Evolutionary conservation across 1,140 invertebrate species (phyloP).

Genomic region (Hycleus cichorii): DNA sequence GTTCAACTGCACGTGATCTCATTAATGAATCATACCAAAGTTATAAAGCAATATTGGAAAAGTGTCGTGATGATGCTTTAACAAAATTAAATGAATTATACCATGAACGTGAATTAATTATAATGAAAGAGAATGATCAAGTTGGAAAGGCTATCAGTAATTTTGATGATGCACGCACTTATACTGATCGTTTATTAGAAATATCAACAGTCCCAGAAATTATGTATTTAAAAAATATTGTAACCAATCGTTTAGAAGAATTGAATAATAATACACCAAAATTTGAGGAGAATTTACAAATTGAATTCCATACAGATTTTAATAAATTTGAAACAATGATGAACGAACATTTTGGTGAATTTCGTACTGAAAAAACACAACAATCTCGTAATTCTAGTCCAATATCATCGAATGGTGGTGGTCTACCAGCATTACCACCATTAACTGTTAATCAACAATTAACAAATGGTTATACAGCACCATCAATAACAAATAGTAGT

Average conservation of each 20-base stretch:
- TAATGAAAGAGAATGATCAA: slow-evolving; percentile 61
- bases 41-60: slow-evolving; percentile 76
- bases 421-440: background rate
- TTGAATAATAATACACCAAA: slow-evolving; percentile 74
- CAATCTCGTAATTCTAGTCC: slow-evolving; percentile 4
- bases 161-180: slow-evolving; percentile 76
- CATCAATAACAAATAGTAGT: slow-evolving; percentile 52
- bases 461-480: slow-evolving; percentile 43
- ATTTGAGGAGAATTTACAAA: slow-evolving; percentile 64
- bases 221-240: slow-evolving; percentile 68
- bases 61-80: slow-evolving; percentile 65
- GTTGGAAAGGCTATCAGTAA: slow-evolving; percentile 51
- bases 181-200: slow-evolving; percentile 68
- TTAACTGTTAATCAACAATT: slow-evolving; percentile 11
- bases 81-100: slow-evolving; percentile 73
- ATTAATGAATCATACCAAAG: slow-evolving; percentile 79
- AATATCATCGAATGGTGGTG: background rate
- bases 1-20: slow-evolving; percentile 74
- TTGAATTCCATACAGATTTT: slow-evolving; percentile 77
- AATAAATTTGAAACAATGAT: slow-evolving; percentile 65
- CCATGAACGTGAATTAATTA: slow-evolving; percentile 73
- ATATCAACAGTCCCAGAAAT: slow-evolving; percentile 78
- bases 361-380: slow-evolving; percentile 51
- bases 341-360: slow-evolving; percentile 63
- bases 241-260: slow-evolving; percentile 64